These are phyloP conservation scores for Drosophila paranaensis DNA, from an alignment of 2,888 invertebrate genomes.

Conservation along the genomic window DNA sequence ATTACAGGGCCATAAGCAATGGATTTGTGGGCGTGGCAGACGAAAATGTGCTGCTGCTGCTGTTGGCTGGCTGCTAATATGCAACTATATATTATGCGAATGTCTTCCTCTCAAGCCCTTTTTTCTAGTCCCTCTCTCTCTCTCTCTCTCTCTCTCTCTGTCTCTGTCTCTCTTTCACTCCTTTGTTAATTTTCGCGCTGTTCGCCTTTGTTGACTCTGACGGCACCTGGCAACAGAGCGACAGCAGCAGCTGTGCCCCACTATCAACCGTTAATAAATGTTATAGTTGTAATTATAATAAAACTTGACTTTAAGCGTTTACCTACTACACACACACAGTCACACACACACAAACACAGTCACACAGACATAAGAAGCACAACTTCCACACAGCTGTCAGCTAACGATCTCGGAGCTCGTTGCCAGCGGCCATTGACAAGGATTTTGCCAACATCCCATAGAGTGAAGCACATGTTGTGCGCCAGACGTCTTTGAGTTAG, in stretches of 20 bases:
- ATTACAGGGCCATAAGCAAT: constrained; percentile 64
- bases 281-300: constrained; percentile 81
- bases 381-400: constrained; percentile 44
- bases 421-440: constrained; percentile 43
- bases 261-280: constrained; percentile 74
- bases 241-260: constrained; percentile 52
- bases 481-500: constrained; percentile 36
- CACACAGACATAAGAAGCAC: constrained; percentile 13
- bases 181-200: constrained; percentile 22
- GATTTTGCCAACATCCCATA: constrained; percentile 27
- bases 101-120: constrained; percentile 13
- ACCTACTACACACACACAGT: constrained; percentile 19
- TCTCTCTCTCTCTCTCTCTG: background rate
- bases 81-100: constrained; percentile 74
- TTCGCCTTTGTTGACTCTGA: constrained; percentile 54
- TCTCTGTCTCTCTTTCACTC: background rate
- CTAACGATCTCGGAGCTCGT: constrained; percentile 55
- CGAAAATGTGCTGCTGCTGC: constrained; percentile 32
- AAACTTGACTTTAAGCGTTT: constrained; percentile 71
- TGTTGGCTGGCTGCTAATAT: constrained; percentile 59
- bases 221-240: constrained; percentile 61
- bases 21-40: constrained; percentile 58
- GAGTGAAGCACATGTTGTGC: constrained; percentile 30
- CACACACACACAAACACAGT: constrained; percentile 16
- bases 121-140: background rate